Percentiles rank a stretch among this genome's conserved stretches.
Evolutionary conservation across 37 sponge, comb jelly and placozoan species (phyloP).

Genomic region (Diacarnus erythraeanus): DNA sequence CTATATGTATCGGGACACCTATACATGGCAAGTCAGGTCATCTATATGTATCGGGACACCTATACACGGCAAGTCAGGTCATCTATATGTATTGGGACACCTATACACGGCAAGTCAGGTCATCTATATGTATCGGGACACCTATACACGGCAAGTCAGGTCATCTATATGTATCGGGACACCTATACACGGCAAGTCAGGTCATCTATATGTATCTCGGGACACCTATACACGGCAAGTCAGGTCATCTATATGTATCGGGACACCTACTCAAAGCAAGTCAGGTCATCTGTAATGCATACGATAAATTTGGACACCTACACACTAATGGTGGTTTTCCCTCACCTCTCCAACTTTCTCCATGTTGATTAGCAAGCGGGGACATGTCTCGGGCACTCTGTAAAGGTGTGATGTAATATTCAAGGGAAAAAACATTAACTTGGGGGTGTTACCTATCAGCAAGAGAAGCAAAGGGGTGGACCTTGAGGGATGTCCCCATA

Average conservation of each 20-base stretch:
- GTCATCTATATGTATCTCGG: too few relatives aligned
- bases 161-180: too few relatives aligned
- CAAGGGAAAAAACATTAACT: neutral
- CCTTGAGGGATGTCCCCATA: conserved; percentile 91
- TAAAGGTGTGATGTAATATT: neutral
- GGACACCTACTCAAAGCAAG: neutral
- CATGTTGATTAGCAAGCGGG: conserved; percentile 88
- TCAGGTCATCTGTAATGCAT: neutral
- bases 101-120: too few relatives aligned
- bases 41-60: too few relatives aligned
- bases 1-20: too few relatives aligned
- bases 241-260: neutral
- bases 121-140: too few relatives aligned
- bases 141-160: too few relatives aligned
- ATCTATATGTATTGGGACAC: too few relatives aligned
- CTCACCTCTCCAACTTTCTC: conserved; percentile 85
- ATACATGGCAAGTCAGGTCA: too few relatives aligned
- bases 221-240: neutral
- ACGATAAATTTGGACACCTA: neutral
- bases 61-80: too few relatives aligned
- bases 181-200: too few relatives aligned
- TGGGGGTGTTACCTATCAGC: conserved; percentile 57
- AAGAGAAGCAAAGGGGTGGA: conserved; percentile 92
- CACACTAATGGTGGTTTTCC: neutral
- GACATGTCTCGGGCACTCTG: conserved; percentile 79